Evolutionary conservation across 2,797 vertebrate species (phyloP).

Genomic region (Hafferia zeledoni): DNA sequence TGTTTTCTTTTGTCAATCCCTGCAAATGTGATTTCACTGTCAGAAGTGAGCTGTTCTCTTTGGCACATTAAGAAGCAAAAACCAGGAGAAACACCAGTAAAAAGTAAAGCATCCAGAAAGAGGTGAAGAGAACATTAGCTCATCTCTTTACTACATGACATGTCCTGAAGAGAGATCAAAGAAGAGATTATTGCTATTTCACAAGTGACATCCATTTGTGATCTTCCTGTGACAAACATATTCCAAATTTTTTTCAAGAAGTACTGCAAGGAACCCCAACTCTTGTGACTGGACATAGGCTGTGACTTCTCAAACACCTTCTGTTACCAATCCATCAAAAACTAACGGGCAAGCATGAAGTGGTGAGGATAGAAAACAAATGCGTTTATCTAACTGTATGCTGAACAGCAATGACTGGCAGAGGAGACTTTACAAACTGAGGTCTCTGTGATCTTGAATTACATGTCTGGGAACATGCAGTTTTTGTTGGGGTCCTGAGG

Average conservation of each 20-base stretch:
- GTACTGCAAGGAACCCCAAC: neutral
- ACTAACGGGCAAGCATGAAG: neutral
- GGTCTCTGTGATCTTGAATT: neutral
- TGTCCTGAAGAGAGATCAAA: neutral
- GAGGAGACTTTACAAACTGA: neutral
- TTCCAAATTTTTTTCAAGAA: neutral
- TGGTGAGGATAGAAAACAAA: neutral
- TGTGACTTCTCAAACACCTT: neutral
- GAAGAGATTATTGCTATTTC: neutral
- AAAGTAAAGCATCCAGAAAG: neutral
- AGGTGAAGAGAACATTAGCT: neutral
- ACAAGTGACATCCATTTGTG: neutral
- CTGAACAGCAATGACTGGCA: neutral
- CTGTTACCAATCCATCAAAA: neutral
- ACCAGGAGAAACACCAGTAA: neutral
- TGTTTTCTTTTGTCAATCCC: neutral
- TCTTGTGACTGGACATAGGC: neutral
- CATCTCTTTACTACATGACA: neutral
- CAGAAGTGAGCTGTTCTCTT: constrained; percentile 11
- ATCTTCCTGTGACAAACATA: neutral
- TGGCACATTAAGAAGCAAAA: neutral
- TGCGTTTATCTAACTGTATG: fast-evolving
- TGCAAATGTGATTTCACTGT: constrained; percentile 38
- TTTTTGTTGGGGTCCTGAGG: neutral
- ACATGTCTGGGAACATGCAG: fast-evolving